These are phyloP conservation scores for Diachrysia chrysitis DNA, from an alignment of 2,888 invertebrate genomes.

Conservation along the genomic window DNA sequence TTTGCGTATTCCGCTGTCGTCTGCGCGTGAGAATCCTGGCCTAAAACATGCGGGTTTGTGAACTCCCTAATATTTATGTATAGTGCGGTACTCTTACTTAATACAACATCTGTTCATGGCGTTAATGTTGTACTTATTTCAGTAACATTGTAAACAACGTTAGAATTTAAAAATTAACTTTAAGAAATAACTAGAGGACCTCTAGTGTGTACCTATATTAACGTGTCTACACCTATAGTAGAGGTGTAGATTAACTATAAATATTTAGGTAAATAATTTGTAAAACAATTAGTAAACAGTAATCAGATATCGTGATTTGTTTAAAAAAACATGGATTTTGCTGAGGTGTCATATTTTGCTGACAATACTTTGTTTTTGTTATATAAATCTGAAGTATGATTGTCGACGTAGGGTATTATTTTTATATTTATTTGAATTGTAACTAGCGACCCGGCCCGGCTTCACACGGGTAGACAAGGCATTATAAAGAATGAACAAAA, in stretches of 20 bases:
- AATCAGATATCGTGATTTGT: background rate
- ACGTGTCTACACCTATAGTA: no score
- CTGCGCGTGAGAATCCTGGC: constrained; percentile 75
- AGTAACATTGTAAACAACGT: background rate
- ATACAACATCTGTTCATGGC: background rate
- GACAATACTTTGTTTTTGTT: background rate
- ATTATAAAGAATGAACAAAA: no score
- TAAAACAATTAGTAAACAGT: no score
- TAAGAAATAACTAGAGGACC: no score
- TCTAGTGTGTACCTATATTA: no score
- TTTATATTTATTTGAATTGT: no score
- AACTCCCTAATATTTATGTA: constrained; percentile 37
- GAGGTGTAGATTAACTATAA: no score
- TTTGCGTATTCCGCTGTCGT: constrained; percentile 77
- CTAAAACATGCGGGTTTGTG: constrained; percentile 68
- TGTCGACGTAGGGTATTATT: background rate
- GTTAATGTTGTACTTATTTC: background rate
- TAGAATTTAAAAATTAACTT: background rate
- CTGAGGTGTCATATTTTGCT: background rate
- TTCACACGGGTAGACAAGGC: no score
- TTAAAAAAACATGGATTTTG: background rate
- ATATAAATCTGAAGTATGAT: background rate
- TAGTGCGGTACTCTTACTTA: background rate
- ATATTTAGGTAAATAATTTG: no score
- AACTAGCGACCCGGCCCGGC: no score